Percentiles rank a stretch among this genome's conserved stretches.
These are phyloP conservation scores for Hedychridium roseum DNA, from an alignment of 2,888 invertebrate species.

Conservation along the genomic window DNA sequence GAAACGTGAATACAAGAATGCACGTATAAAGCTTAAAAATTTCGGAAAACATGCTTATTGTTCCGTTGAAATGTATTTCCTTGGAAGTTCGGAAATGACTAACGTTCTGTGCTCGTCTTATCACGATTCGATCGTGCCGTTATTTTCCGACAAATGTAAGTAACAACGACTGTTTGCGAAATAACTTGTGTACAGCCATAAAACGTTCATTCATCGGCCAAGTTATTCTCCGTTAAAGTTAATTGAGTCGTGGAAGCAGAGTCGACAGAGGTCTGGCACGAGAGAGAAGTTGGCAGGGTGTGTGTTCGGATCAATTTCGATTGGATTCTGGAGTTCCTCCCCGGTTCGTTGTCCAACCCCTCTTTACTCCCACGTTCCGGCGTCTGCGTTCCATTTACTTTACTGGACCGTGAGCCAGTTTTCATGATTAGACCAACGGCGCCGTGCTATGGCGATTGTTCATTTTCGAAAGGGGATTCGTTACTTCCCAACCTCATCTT, in stretches of 20 bases:
- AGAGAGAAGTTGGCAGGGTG: not conserved
- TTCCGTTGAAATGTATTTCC: too few species aligned
- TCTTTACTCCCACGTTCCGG: not conserved
- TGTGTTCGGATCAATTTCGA: slow-evolving; percentile 1
- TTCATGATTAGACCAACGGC: slow-evolving; percentile 51
- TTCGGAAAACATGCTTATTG: too few species aligned
- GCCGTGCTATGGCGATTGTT: slow-evolving; percentile 27
- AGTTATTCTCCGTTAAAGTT: not conserved
- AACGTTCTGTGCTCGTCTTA: too few species aligned
- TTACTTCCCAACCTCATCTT: not conserved
- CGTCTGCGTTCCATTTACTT: slow-evolving; percentile 14
- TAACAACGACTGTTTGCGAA: too few species aligned
- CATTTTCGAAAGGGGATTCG: slow-evolving; percentile 9
- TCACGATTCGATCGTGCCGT: too few species aligned
- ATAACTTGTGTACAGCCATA: too few species aligned
- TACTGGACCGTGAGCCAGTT: slow-evolving; percentile 40
- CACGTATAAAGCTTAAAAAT: too few species aligned
- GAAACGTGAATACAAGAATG: too few species aligned
- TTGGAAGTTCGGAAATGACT: too few species aligned
- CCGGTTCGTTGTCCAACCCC: not conserved
- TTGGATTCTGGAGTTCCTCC: slow-evolving; percentile 6
- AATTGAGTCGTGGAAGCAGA: slow-evolving; percentile 4
- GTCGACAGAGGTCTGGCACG: not conserved
- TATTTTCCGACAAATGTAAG: too few species aligned
- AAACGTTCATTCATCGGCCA: too few species aligned